Conservation (phyloP, 1,140 invertebrate genomes). For the Zaprionus gabonicus region DNA sequence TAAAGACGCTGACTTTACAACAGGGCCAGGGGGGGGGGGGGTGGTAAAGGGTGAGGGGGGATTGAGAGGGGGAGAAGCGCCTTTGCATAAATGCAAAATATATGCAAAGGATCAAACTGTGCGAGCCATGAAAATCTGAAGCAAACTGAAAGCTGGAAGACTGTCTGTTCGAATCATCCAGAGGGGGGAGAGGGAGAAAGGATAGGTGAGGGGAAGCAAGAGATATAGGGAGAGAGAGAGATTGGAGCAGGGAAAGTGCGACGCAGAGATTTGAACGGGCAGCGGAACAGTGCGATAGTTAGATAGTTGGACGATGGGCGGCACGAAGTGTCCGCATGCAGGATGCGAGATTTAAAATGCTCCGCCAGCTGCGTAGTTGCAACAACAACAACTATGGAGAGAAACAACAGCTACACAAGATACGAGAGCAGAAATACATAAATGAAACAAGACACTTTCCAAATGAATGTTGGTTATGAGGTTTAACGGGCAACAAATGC, state of each 20-base stretch:
- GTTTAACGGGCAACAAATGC: not conserved
- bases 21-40: not conserved
- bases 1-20: not conserved
- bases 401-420: not conserved
- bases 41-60: not conserved
- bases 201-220: not conserved
- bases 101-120: slow-evolving; percentile 71
- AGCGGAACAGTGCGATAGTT: not conserved
- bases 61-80: not conserved
- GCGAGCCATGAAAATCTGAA: slow-evolving; percentile 55
- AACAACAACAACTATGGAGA: slow-evolving; percentile 27
- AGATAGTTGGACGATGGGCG: not conserved
- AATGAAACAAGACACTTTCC: not conserved
- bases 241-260: too few relatives aligned
- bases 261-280: too few relatives aligned
- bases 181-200: not conserved
- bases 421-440: not conserved
- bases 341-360: slow-evolving; percentile 59
- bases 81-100: slow-evolving; percentile 78
- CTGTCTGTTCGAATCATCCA: slow-evolving; percentile 33
- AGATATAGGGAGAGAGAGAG: not conserved
- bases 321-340: slow-evolving; percentile 60
- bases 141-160: slow-evolving; percentile 29
- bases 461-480: not conserved
- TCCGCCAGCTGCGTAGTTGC: slow-evolving; percentile 46